Evolutionary conservation across 2,113 vertebrate species (phyloP), one percentile per base, ranked within the genome.

Genomic region (Epinephelus moara): DNA sequence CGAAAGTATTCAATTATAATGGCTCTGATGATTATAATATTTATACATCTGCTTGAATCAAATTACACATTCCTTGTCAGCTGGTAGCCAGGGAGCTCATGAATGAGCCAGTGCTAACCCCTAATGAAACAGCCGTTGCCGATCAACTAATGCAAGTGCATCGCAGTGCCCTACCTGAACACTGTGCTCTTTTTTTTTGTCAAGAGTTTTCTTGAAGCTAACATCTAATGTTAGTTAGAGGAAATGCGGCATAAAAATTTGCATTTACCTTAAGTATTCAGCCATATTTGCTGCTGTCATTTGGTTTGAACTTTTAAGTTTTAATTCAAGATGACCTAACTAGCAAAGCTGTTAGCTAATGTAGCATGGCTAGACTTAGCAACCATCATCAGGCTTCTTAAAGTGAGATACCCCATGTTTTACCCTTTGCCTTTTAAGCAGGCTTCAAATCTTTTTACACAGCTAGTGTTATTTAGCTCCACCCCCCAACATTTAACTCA

Each of bases 401-500:
- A 70, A 37, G 25, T 69, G 45, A 13, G 9, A 27, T 40, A 11
- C 5, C 12, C 69, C 2, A 6, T 47, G 6, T 49, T 56, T 47
- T 57, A 23, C 5, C 42, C 50, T 70, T 59, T 47, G 2, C 40
- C 15, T n/a, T 75, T 75, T 63, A 14, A 56, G 40, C 37, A 6
- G 13, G 25, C 18, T 33, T 23, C 12, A 42, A 19, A 64, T 18
- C 47, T 71, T 76, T 73, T 42, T 23, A 52, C 13, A 52, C 15
- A 42, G 23, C 14, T 1, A 11, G 45, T 52, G 23, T 33, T 63
- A 27, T 60, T 78, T 75, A 18, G 49, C 33, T 57, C 13, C 5
- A 2, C 17, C 10, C 12, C 8, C 42, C 50, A 18, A 17, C 6
- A 37, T 85, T 85, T 76, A 86, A 80, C 76, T 89, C 76, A 85